Evolutionary conservation across 2,113 vertebrate species (phyloP).

Genomic region (Acrocephalus arundinaceus): DNA sequence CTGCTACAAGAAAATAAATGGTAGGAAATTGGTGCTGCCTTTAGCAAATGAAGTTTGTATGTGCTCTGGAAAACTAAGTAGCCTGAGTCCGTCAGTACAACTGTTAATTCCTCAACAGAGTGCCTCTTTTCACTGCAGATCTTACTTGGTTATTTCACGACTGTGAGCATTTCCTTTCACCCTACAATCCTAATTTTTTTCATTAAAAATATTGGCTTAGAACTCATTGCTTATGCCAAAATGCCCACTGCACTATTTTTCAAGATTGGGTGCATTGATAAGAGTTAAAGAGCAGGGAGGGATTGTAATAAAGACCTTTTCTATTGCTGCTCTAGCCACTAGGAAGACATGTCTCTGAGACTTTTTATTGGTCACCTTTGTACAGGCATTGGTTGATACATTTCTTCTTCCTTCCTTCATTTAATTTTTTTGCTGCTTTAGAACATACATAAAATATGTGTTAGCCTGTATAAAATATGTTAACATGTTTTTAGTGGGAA

Average conservation of each 20-base stretch:
- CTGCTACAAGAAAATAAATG: not conserved
- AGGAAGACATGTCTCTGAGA: not conserved
- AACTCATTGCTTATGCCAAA: not conserved
- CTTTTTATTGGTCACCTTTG: not conserved
- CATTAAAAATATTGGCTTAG: not conserved
- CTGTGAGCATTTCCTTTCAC: not conserved
- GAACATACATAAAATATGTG: not conserved
- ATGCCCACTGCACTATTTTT: not conserved
- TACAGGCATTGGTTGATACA: not conserved
- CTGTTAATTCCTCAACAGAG: not conserved
- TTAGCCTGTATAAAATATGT: not conserved
- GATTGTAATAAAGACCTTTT: not conserved
- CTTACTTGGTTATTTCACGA: not conserved
- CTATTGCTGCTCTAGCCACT: not conserved
- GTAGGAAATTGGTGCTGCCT: not conserved
- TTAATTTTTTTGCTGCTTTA: not conserved
- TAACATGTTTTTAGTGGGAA: not conserved
- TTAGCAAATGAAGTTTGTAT: not conserved
- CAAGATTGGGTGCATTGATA: not conserved
- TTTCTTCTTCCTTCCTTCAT: not conserved
- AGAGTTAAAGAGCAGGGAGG: not conserved
- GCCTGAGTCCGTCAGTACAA: not conserved
- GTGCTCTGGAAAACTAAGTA: not conserved
- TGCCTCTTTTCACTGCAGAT: not conserved
- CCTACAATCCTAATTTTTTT: not conserved